Base-by-base conservation (phyloP, 1,140 invertebrate species). In the Phthorimaea operculella region DNA sequence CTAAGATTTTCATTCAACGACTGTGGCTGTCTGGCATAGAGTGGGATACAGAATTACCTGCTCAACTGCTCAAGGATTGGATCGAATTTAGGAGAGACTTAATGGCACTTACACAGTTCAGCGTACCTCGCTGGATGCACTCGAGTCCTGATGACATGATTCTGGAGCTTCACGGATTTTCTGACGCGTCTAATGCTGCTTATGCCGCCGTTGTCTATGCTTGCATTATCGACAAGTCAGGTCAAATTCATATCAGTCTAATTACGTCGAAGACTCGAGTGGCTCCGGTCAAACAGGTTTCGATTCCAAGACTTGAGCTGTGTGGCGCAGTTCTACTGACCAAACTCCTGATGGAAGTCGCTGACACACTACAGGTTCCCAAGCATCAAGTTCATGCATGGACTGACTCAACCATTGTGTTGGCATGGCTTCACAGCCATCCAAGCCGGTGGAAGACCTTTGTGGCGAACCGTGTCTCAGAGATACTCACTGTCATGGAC, bases 341-440 rank as follows among this genome's bases (percentile, higher is more conserved):
- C 11, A 48, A 57, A 34, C 10, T 64, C 1, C 3, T 69, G 0
- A 16, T 17, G 8, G 59, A 51, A 28, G 42, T 66, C 0, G 15
- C 54, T 14, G 16, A 51, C 2, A 47, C 60, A 15, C 61, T 78
- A 12, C 50, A 60, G n/a, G 33, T 70, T 33, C 52, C 59, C n/a
- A n/a, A n/a, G n/a, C n/a, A n/a, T n/a, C n/a, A n/a, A n/a, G n/a
- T n/a, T n/a, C n/a, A n/a, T 11, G 76, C 72, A 55, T 82, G 72
- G 70, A 68, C 63, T 5, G 78, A 86, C 54, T 79, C 76, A 5
- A 74, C 64, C 0, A 73, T 83, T 3, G 70, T 72, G 3, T 47
- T 82, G 16, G 45, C 53, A 11, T 83, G 79, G 78, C 51, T 81
- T 14, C 52, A 50, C 7, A 60, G 53, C 12, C 52, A 53, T n/a